These are phyloP conservation scores for Piscicola geometra DNA, from an alignment of 2,888 invertebrate genomes.

Conservation along the genomic window DNA sequence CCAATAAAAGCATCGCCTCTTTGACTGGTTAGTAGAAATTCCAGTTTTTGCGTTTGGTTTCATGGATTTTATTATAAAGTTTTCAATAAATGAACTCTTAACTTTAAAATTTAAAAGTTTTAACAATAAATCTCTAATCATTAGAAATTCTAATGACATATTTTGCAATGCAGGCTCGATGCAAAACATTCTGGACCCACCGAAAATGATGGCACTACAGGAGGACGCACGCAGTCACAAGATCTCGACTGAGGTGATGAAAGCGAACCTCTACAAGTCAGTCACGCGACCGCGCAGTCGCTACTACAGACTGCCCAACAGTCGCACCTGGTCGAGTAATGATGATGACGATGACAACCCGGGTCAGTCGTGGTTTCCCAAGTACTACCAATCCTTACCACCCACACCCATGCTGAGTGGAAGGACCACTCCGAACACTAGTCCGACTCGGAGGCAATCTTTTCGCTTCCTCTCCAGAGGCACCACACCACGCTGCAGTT, in stretches of 20 bases:
- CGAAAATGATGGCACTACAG: constrained; percentile 42
- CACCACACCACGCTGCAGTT: constrained; percentile 36
- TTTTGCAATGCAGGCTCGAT: too few species aligned
- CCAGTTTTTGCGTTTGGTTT: too few species aligned
- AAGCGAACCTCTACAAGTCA: constrained; percentile 42
- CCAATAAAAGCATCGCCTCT: constrained; percentile 28
- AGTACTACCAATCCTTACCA: constrained; percentile 39
- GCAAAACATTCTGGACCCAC: constrained; percentile 39
- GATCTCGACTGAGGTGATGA: constrained; percentile 44
- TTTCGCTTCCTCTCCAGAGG: constrained; percentile 41
- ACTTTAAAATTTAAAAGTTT: background rate
- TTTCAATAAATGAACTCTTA: background rate
- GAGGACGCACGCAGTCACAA: constrained; percentile 43
- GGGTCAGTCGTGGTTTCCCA: constrained; percentile 3
- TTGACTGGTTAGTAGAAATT: constrained; percentile 2
- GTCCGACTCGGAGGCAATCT: constrained; percentile 39
- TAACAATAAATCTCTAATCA: too few species aligned
- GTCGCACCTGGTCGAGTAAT: constrained; percentile 24
- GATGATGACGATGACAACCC: background rate
- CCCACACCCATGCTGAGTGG: constrained; percentile 42
- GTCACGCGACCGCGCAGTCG: constrained; percentile 36
- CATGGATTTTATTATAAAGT: too few species aligned
- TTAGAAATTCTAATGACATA: too few species aligned
- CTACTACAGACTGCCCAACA: constrained; percentile 15
- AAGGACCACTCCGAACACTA: constrained; percentile 37